Conservation (phyloP, 1,140 invertebrate species). For the Gonatopus flavifemur region DNA sequence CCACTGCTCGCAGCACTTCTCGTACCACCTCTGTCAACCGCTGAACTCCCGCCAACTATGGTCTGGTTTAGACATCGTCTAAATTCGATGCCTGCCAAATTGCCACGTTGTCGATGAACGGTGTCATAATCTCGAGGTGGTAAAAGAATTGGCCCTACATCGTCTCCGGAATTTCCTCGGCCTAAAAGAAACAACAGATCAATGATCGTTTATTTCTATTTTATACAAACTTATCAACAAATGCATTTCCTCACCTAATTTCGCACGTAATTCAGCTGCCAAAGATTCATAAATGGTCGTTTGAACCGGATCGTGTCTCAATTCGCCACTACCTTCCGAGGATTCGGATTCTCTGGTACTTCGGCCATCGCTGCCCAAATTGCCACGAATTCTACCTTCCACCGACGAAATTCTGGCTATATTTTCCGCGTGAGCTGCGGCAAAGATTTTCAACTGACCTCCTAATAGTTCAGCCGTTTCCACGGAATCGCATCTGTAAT, state of each 20-base stretch:
- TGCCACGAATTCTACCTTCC: slow-evolving; percentile 67
- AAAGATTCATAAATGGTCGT: slow-evolving; percentile 84
- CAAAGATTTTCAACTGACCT: slow-evolving; percentile 76
- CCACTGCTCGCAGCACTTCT: slow-evolving; percentile 63
- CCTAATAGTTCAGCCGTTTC: slow-evolving; percentile 86
- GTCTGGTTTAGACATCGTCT: slow-evolving; percentile 72
- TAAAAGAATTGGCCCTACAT: slow-evolving; percentile 77
- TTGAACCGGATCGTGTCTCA: slow-evolving; percentile 61
- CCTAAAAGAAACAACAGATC: slow-evolving; percentile 26
- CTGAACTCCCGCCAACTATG: slow-evolving; percentile 64
- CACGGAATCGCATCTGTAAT: slow-evolving; percentile 79
- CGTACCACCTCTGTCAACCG: slow-evolving; percentile 51
- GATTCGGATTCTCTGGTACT: slow-evolving; percentile 76
- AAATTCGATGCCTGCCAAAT: slow-evolving; percentile 77
- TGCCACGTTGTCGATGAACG: slow-evolving; percentile 80
- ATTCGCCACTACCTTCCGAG: slow-evolving; percentile 67
- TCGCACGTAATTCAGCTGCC: slow-evolving; percentile 86
- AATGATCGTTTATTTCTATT: too few species aligned
- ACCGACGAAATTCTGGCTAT: slow-evolving; percentile 74
- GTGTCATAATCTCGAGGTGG: slow-evolving; percentile 94
- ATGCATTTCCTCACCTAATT: slow-evolving; percentile 63
- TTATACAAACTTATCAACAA: neutral
- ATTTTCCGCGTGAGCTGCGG: slow-evolving; percentile 84
- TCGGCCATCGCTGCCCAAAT: slow-evolving; percentile 71
- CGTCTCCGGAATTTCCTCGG: slow-evolving; percentile 50